Evolutionary conservation across 1,140 invertebrate genomes (phyloP).

Genomic region (Chironomus tepperi): DNA sequence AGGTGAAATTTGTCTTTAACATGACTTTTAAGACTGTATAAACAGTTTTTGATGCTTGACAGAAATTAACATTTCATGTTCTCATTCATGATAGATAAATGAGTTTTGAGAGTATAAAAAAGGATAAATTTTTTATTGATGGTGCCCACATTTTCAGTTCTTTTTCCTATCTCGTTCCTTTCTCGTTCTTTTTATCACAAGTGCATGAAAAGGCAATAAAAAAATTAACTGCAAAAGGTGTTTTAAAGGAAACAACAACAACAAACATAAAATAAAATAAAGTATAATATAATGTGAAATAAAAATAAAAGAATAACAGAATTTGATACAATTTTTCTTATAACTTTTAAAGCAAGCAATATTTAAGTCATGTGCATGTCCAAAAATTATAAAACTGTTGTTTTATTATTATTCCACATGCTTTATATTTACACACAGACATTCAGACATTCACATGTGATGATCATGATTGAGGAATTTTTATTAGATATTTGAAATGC

Average conservation of each 20-base stretch:
- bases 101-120: not conserved
- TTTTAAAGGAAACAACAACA: not conserved
- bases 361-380: conserved; percentile 3
- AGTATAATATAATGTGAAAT: no score
- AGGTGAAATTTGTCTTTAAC: conserved; percentile 21
- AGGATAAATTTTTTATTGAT: conserved; percentile 15
- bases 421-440: not conserved
- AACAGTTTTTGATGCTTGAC: conserved; percentile 1
- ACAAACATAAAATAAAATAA: not conserved
- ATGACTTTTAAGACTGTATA: not conserved
- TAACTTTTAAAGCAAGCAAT: no score
- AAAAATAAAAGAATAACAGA: no score
- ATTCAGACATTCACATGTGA: no score
- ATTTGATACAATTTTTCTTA: no score
- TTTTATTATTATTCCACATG: not conserved
- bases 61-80: conserved; percentile 9
- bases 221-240: conserved; percentile 23
- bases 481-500: not conserved
- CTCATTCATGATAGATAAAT: conserved; percentile 1
- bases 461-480: not conserved
- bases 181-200: conserved; percentile 3
- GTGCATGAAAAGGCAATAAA: conserved; percentile 22
- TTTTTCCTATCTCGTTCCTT: not conserved
- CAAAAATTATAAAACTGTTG: not conserved
- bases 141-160: not conserved